Evolutionary conservation across 1,140 invertebrate genomes (phyloP).

Genomic region (Magallana gigas): DNA sequence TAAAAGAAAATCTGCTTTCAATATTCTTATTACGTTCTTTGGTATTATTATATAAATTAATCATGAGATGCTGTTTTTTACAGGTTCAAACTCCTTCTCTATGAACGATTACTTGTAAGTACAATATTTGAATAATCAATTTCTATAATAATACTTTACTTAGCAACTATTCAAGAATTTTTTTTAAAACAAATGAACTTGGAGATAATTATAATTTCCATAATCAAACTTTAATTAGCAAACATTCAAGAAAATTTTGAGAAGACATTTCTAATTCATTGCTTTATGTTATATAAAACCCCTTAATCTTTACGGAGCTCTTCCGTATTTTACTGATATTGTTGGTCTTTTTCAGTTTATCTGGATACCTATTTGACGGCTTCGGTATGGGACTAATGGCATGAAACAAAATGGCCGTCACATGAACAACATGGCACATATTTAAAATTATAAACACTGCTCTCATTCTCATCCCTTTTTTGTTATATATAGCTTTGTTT

Average conservation of each 20-base stretch:
- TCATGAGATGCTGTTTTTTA: not conserved
- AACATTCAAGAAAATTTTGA: no score
- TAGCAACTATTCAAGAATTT: not conserved
- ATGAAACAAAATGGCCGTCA: not conserved
- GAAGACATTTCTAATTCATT: not conserved
- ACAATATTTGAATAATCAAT: not conserved
- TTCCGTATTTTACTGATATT: not conserved
- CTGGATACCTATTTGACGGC: slow-evolving; percentile 4
- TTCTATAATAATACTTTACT: not conserved
- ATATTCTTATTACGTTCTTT: no score
- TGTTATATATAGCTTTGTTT: not conserved
- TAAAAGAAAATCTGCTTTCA: no score
- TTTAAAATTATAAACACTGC: not conserved
- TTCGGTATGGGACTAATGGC: slow-evolving; percentile 13
- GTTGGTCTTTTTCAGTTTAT: not conserved
- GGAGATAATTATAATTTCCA: no score
- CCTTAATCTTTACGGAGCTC: not conserved
- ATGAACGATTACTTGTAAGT: slow-evolving; percentile 31
- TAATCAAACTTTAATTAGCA: no score
- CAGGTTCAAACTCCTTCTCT: slow-evolving; percentile 20
- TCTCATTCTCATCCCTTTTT: not conserved
- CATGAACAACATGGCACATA: not conserved
- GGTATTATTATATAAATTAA: not conserved
- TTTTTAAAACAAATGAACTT: no score
- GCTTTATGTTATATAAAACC: not conserved